phyloP scores from a whole-genome alignment of 2,888 invertebrate genomes.

The Seira ritae region DNA sequence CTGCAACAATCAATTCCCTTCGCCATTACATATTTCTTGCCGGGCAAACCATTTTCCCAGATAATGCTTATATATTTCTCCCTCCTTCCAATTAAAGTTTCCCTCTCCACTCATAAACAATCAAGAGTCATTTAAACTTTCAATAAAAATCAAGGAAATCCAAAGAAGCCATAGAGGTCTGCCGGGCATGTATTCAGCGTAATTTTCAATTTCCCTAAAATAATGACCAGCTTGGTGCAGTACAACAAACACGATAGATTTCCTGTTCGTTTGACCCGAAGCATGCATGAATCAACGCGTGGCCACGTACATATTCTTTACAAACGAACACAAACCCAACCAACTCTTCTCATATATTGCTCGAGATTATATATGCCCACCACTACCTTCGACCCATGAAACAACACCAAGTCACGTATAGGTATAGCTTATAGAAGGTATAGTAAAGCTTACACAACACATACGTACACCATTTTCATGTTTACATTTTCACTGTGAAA shows the following conservation, averaged over 20 bases:
- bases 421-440: too few relatives aligned
- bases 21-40: background rate
- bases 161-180: background rate
- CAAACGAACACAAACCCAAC: background rate
- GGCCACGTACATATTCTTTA: background rate
- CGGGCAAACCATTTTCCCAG: background rate
- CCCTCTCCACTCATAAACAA: background rate
- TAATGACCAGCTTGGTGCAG: constrained; percentile 43
- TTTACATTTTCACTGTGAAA: background rate
- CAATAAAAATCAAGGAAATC: constrained; percentile 4
- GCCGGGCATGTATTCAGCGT: constrained; percentile 11
- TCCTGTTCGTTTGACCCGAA: constrained; percentile 27
- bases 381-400: background rate
- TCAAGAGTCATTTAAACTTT: background rate
- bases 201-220: constrained; percentile 48
- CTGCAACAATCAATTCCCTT: background rate
- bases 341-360: background rate
- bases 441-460: background rate
- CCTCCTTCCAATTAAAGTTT: constrained; percentile 2
- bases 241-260: constrained; percentile 48
- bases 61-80: background rate
- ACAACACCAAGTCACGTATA: background rate
- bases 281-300: background rate
- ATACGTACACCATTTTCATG: constrained; percentile 5
- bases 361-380: background rate